Evolutionary conservation across 2,888 invertebrate species (phyloP).

Genomic region (Pammene aurita): DNA sequence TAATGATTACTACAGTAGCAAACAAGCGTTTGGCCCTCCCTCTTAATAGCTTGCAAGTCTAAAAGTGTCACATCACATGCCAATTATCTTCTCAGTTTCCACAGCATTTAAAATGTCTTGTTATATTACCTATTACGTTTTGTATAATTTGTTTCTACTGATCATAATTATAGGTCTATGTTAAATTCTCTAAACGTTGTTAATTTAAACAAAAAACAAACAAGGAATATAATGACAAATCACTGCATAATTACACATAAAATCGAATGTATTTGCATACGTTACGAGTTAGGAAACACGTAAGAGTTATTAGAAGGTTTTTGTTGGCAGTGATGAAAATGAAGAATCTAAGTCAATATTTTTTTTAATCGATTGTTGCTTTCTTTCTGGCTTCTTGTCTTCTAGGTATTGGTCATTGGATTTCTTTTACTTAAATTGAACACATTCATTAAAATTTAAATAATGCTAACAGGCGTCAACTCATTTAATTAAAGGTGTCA

Average conservation of each 20-base stretch:
- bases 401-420: not conserved
- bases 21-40: no score
- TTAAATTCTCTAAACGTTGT: not conserved
- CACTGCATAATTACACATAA: not conserved
- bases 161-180: not conserved
- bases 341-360: no score
- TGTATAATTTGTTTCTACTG: not conserved
- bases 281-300: not conserved
- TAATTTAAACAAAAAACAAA: not conserved
- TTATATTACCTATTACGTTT: no score
- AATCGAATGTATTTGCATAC: not conserved
- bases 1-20: no score
- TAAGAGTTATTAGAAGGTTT: not conserved
- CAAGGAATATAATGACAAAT: slow-evolving; percentile 5
- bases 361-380: no score
- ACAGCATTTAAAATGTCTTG: no score
- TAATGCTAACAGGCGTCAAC: not conserved
- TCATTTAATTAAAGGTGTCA: slow-evolving; percentile 27
- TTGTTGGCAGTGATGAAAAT: no score
- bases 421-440: not conserved
- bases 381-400: no score
- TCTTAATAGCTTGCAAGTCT: no score
- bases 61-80: no score
- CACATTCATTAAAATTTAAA: slow-evolving; percentile 7
- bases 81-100: no score